These are phyloP conservation scores for Pogonognathellus flavescens DNA, from an alignment of 1,140 invertebrate genomes.

Conservation along the genomic window DNA sequence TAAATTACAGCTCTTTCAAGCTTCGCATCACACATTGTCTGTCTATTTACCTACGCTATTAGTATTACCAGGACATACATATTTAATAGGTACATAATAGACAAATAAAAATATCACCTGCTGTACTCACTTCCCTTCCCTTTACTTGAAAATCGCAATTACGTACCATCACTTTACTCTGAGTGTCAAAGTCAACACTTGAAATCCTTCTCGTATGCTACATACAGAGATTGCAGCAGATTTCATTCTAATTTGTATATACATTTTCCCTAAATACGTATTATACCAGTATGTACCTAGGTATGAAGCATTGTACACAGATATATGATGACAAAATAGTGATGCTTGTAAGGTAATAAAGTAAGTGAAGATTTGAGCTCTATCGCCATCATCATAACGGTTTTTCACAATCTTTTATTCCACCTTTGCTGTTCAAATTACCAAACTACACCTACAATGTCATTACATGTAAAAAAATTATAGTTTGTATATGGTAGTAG, in stretches of 20 bases:
- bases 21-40: slow-evolving; percentile 22
- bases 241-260: neutral
- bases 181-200: neutral
- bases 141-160: neutral
- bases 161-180: neutral
- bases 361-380: slow-evolving; percentile 3
- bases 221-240: neutral
- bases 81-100: neutral
- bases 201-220: neutral
- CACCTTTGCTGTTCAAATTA: neutral
- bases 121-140: neutral
- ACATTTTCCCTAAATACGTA: neutral
- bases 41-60: neutral
- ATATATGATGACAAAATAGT: neutral
- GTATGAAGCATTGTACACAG: neutral
- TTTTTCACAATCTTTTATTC: slow-evolving; percentile 9
- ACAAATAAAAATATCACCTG: neutral
- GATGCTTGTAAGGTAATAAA: neutral
- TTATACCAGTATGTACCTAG: neutral
- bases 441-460: neutral
- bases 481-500: no score
- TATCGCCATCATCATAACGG: slow-evolving; percentile 6
- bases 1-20: slow-evolving; percentile 45
- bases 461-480: no score
- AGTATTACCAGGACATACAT: neutral